phyloP scores from a whole-genome alignment of 2,888 invertebrate genomes.

The Tinea trinotella region DNA sequence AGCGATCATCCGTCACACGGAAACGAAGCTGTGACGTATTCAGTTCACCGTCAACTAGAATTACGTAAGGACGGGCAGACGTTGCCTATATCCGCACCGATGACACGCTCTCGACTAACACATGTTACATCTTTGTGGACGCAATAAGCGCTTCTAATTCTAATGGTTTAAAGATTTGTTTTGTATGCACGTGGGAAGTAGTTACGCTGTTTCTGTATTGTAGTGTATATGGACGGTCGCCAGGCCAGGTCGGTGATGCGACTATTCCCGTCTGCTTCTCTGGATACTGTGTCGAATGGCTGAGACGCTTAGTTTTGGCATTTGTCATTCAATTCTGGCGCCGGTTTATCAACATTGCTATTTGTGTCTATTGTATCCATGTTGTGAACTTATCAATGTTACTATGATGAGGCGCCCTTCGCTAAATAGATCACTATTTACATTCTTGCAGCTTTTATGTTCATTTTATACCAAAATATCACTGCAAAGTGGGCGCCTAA shows the following conservation, averaged over 20 bases:
- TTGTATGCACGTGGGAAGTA: neutral
- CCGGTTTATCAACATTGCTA: constrained; percentile 31
- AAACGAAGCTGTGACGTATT: constrained; percentile 59
- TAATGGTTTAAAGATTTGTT: neutral
- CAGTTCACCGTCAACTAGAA: constrained; percentile 60
- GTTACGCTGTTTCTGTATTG: neutral
- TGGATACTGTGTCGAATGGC: constrained; percentile 51
- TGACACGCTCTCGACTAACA: neutral
- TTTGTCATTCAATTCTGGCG: constrained; percentile 50
- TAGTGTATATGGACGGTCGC: constrained; percentile 50
- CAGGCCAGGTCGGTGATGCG: constrained; percentile 63
- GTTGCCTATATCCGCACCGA: constrained; percentile 49
- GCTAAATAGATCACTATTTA: too few relatives aligned
- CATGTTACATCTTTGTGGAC: neutral
- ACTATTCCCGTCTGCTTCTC: constrained; percentile 68
- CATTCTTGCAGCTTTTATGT: too few relatives aligned
- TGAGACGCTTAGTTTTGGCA: constrained; percentile 47
- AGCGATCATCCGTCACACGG: constrained; percentile 52
- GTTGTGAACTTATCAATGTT: too few relatives aligned
- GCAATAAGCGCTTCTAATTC: neutral
- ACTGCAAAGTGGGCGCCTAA: too few relatives aligned
- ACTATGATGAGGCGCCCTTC: too few relatives aligned
- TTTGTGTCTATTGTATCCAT: neutral
- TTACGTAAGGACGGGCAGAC: constrained; percentile 65
- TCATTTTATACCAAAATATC: too few relatives aligned